phyloP scores from a whole-genome alignment of 2,113 vertebrate genomes.

The Microcebus ravelobensis region DNA sequence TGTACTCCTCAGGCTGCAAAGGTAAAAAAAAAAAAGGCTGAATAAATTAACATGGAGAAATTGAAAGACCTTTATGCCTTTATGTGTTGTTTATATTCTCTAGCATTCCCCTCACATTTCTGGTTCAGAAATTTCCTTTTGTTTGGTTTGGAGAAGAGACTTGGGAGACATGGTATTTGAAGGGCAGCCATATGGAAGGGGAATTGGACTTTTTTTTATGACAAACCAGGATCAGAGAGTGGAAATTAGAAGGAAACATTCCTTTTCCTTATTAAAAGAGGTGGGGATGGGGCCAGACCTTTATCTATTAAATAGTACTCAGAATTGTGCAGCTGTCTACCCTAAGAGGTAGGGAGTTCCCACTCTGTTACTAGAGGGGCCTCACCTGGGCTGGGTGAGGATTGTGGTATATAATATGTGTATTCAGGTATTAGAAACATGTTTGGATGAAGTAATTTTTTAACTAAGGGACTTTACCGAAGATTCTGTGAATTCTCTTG shows the following conservation, averaged over 20 bases:
- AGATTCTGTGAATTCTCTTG: not conserved
- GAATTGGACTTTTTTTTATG: not conserved
- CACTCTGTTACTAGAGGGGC: not conserved
- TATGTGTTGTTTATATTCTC: constrained; percentile 11
- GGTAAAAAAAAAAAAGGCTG: constrained; percentile 84
- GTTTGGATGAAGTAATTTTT: constrained; percentile 31
- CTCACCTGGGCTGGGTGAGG: not conserved
- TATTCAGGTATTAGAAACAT: not conserved
- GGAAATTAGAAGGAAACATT: constrained; percentile 30
- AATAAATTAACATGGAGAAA: constrained; percentile 15
- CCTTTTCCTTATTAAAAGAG: not conserved
- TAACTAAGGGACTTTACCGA: constrained; percentile 9
- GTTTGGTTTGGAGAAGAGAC: not conserved
- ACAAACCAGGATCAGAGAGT: not conserved
- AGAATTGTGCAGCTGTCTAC: not conserved
- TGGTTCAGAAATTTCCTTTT: constrained; percentile 54
- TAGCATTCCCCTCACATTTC: constrained; percentile 15
- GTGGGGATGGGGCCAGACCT: not conserved
- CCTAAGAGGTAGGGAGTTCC: not conserved
- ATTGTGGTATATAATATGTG: not conserved
- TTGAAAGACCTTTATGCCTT: not conserved
- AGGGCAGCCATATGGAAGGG: not conserved
- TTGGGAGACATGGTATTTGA: constrained; percentile 17
- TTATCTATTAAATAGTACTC: not conserved
- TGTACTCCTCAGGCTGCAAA: constrained; percentile 99